Evolutionary conservation across 1,140 invertebrate genomes (phyloP).

Genomic region (Neoseiulus cucumeris): DNA sequence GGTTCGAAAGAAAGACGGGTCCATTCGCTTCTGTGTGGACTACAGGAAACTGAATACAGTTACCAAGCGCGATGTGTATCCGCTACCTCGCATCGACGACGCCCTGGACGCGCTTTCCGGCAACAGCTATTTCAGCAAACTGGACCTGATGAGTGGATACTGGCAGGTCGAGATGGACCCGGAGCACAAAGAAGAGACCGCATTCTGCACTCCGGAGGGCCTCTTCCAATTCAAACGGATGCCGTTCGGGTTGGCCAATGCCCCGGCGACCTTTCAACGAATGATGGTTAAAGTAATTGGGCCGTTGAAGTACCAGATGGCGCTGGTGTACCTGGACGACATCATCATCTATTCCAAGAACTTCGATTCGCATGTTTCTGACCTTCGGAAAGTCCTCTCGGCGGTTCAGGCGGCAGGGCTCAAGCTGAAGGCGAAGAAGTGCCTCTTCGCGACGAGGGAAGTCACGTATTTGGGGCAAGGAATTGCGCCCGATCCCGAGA

Average conservation of each 20-base stretch:
- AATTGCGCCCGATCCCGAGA: slow-evolving; percentile 16
- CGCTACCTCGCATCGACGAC: too few species aligned
- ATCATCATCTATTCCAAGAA: slow-evolving; percentile 14
- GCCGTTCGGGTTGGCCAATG: slow-evolving; percentile 30
- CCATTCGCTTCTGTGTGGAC: slow-evolving; percentile 29
- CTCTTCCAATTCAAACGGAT: slow-evolving; percentile 27
- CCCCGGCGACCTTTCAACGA: slow-evolving; percentile 27
- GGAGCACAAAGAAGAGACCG: slow-evolving; percentile 28
- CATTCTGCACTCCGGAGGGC: slow-evolving; percentile 27
- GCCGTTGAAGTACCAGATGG: slow-evolving; percentile 18
- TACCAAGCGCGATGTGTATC: slow-evolving; percentile 31
- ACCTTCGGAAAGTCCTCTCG: slow-evolving; percentile 8
- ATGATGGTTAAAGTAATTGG: slow-evolving; percentile 26
- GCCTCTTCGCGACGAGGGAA: slow-evolving; percentile 13
- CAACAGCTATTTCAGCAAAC: too few species aligned
- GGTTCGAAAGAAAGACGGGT: slow-evolving; percentile 33
- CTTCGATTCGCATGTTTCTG: slow-evolving; percentile 11
- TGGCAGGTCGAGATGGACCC: slow-evolving; percentile 22
- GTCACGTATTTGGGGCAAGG: slow-evolving; percentile 18
- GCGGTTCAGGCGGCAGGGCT: slow-evolving; percentile 1
- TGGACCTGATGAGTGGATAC: too few species aligned
- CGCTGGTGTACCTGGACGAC: slow-evolving; percentile 22
- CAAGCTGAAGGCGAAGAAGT: slow-evolving; percentile 17
- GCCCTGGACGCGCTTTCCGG: too few species aligned
- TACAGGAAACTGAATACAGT: slow-evolving; percentile 29